Percentiles rank a stretch among this genome's conserved stretches.
phyloP scores from a whole-genome alignment of 2,888 invertebrate genomes.

The Euphydryas editha region DNA sequence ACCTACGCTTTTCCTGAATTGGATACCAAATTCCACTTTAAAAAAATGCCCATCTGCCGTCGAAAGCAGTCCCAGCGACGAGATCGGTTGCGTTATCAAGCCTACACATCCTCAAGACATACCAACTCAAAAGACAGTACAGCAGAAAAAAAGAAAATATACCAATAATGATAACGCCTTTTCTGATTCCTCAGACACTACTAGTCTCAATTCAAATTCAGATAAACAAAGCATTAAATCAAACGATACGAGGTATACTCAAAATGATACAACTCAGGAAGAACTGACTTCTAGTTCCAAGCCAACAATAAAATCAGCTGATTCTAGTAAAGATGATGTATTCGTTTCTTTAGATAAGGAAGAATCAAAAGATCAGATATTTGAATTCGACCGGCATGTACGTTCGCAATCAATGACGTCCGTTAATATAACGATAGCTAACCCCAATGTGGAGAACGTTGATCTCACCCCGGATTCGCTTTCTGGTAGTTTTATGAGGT shows the following conservation, averaged over 20 bases:
- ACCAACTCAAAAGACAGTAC: constrained; percentile 49
- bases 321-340: constrained; percentile 68
- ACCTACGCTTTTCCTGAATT: constrained; percentile 94
- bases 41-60: constrained; percentile 92
- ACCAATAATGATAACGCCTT: constrained; percentile 74
- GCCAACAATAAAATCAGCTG: constrained; percentile 69
- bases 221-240: constrained; percentile 81
- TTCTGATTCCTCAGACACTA: constrained; percentile 81
- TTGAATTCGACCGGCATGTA: constrained; percentile 71
- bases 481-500: constrained; percentile 83
- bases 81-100: constrained; percentile 64
- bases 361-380: constrained; percentile 68
- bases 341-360: constrained; percentile 71
- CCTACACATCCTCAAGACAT: constrained; percentile 59
- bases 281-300: constrained; percentile 71
- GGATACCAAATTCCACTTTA: constrained; percentile 96
- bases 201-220: constrained; percentile 78
- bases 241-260: constrained; percentile 69
- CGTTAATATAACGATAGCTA: constrained; percentile 87
- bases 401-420: constrained; percentile 85
- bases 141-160: constrained; percentile 60
- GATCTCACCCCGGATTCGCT: constrained; percentile 86
- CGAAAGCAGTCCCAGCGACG: constrained; percentile 83
- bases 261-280: constrained; percentile 72
- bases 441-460: constrained; percentile 89